phyloP scores from a whole-genome alignment of 1,140 invertebrate species.

The Fopius arisanus region DNA sequence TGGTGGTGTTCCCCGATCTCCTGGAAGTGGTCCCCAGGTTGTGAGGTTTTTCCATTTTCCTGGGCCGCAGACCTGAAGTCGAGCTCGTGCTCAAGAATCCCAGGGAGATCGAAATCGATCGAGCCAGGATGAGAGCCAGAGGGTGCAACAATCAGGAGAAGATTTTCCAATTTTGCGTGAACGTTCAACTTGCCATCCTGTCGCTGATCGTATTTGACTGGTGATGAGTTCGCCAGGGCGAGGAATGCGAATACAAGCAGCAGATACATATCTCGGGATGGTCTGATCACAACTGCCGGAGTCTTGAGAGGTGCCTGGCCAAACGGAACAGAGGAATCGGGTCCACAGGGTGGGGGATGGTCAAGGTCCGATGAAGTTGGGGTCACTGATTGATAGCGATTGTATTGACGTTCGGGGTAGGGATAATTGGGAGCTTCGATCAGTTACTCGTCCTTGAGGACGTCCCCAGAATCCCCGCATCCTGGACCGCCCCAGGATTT shows the following conservation, averaged over 20 bases:
- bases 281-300: background rate
- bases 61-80: conserved; percentile 28
- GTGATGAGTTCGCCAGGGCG: conserved; percentile 26
- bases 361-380: background rate
- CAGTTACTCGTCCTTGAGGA: no score
- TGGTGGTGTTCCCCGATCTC: background rate
- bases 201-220: conserved; percentile 59
- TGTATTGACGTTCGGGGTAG: background rate
- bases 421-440: background rate
- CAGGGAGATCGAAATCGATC: conserved; percentile 25
- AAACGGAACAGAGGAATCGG: background rate
- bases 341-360: background rate
- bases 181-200: conserved; percentile 62
- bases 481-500: no score
- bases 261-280: conserved; percentile 6
- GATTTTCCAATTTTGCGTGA: conserved; percentile 58
- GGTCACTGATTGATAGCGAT: background rate
- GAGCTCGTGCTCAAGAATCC: conserved; percentile 32
- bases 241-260: background rate
- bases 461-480: no score
- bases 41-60: background rate
- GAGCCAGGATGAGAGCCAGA: conserved; percentile 3
- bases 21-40: background rate
- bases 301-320: background rate
- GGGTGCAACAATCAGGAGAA: conserved; percentile 53